Evolutionary conservation across 2,888 invertebrate species (phyloP).

Genomic region (Megaustenia siamemsis): DNA sequence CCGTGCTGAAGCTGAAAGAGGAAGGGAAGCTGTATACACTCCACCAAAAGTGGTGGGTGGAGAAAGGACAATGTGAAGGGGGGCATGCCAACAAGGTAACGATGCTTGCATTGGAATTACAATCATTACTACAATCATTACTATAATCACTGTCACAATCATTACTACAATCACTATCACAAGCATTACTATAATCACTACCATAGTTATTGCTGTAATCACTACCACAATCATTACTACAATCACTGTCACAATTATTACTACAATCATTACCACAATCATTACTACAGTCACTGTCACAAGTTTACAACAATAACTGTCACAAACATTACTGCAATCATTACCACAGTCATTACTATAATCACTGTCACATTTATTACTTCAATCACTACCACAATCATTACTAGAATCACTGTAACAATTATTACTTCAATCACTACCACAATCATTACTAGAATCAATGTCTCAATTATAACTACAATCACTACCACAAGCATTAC

Average conservation of each 20-base stretch:
- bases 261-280: not conserved
- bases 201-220: no score
- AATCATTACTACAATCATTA: no score
- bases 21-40: conserved; percentile 93
- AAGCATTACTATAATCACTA: no score
- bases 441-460: not conserved
- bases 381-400: no score
- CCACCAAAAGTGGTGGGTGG: conserved; percentile 97
- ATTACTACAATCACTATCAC: no score
- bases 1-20: conserved; percentile 92
- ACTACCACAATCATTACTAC: no score
- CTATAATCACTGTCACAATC: no score
- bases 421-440: no score
- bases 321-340: not conserved
- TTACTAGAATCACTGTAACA: not conserved
- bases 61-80: conserved; percentile 82
- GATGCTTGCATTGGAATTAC: not conserved
- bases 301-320: not conserved
- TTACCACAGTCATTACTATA: no score
- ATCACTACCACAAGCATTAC: not conserved
- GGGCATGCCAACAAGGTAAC: conserved; percentile 46
- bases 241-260: no score
- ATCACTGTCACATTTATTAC: no score
- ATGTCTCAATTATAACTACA: no score
- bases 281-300: not conserved